Evolutionary conservation across 2,888 invertebrate genomes (phyloP), one percentile per base, ranked within the genome.

Genomic region (Laothoe populi): DNA sequence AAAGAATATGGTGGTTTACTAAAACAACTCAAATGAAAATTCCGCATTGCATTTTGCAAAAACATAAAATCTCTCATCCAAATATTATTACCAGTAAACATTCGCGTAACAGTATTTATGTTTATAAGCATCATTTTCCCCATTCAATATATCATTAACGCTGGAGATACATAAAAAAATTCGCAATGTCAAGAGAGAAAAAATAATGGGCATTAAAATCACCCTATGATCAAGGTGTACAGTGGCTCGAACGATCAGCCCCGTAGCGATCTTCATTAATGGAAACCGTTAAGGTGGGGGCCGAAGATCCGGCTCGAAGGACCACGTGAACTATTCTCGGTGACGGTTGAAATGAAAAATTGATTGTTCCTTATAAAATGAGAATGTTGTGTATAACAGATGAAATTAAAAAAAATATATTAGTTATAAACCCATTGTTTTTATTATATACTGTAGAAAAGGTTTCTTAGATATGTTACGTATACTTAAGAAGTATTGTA

Each of bases 261-360:
- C 84, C 75, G 82, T 76, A 84, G 91, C 88, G 70, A 79, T 83
- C 87, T 87, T 89, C 89, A 88, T 89, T 90, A 90, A 90, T 88
- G 88, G 84, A 87, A 86, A 85, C 86, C 88, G 84, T 87, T 84
- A 87, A 88, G 83, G 85, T 83, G 83, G 84, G 87, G 83, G 81
- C 68, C 78, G 78, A 71, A 76, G 71, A 81, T 84, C 84, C 84
- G 83, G 83, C 79, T 75, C 78, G 77, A 77, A 83, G 77, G 77
- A 79, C 79, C 78, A 77, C 71, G 74, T 62, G 48, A 49, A 31
- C 23, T 69, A 70, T 70, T 72, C 53, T 67, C 65, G 60, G 46
- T n/a, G 46, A 19, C 7, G 1, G 19, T 24, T 42, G 21, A 35
- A 4, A 4, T 35, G 16, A 10, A 26, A 19, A 44, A 44, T 1